A percentile compares a stretch with the other conserved stretches of the same genome.
Evolutionary conservation across 2,113 vertebrate genomes (phyloP).

Genomic region (Felis chaus): DNA sequence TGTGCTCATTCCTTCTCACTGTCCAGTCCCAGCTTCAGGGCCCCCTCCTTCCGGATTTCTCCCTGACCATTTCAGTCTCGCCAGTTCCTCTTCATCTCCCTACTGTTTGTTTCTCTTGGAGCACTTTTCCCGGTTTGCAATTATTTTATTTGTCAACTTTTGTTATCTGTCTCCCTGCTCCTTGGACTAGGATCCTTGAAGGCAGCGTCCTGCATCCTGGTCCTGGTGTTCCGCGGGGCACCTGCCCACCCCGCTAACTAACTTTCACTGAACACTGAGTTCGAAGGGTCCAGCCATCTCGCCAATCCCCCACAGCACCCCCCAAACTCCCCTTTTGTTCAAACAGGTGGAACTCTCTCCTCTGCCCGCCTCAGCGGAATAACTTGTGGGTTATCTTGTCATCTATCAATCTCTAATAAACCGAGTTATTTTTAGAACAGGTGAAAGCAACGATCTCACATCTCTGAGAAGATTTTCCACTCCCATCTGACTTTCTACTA

Average conservation of each 20-base stretch:
- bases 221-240: not conserved
- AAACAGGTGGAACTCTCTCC: not conserved
- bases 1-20: not conserved
- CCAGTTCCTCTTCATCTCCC: not conserved
- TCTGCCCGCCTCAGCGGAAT: not conserved
- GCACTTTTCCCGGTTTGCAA: not conserved
- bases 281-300: fast-evolving
- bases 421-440: conserved; percentile 83
- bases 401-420: conserved; percentile 78
- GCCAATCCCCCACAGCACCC: not conserved
- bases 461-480: conserved; percentile 82
- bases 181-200: not conserved
- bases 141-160: not conserved
- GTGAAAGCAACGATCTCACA: conserved; percentile 74
- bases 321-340: not conserved
- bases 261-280: fast-evolving
- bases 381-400: conserved; percentile 48
- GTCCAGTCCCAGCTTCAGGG: fast-evolving
- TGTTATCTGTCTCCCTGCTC: not conserved
- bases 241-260: not conserved
- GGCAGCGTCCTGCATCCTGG: not conserved
- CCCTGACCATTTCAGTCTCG: not conserved
- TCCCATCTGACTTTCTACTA: conserved; percentile 78
- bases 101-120: not conserved
- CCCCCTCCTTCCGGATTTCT: not conserved